phyloP scores from a whole-genome alignment of 1,140 invertebrate species.

The Lerema accius region DNA sequence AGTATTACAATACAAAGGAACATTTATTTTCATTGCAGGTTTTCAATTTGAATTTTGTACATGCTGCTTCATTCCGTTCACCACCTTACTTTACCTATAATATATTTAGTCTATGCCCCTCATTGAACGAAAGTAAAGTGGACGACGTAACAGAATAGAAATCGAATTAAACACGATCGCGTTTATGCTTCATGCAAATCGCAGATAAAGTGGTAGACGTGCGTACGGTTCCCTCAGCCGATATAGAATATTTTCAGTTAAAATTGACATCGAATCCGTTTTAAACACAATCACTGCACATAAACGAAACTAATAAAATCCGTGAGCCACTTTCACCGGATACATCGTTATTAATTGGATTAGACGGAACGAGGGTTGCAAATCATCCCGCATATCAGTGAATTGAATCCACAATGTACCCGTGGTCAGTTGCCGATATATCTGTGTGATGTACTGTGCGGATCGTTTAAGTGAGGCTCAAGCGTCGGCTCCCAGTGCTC shows the following conservation, averaged over 20 bases:
- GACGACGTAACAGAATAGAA: slow-evolving; percentile 33
- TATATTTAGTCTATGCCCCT: slow-evolving; percentile 64
- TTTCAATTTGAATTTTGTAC: neutral
- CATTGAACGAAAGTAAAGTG: slow-evolving; percentile 42
- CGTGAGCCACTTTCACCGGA: slow-evolving; percentile 73
- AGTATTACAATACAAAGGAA: too few species aligned
- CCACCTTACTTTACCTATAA: neutral
- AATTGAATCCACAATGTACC: slow-evolving; percentile 69
- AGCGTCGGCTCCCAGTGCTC: slow-evolving; percentile 73
- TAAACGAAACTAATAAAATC: slow-evolving; percentile 48
- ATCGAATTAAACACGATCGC: slow-evolving; percentile 39
- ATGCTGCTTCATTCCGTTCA: neutral
- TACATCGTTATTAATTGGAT: slow-evolving; percentile 74
- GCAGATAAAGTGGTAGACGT: slow-evolving; percentile 46
- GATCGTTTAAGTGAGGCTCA: slow-evolving; percentile 78
- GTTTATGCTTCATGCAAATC: slow-evolving; percentile 66
- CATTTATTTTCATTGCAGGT: too few species aligned
- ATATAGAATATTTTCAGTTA: slow-evolving; percentile 50
- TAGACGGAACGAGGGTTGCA: slow-evolving; percentile 64
- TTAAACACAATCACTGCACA: slow-evolving; percentile 41
- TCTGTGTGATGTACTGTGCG: slow-evolving; percentile 70
- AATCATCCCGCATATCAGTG: slow-evolving; percentile 62
- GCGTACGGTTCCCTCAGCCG: slow-evolving; percentile 56
- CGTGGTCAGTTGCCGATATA: slow-evolving; percentile 70
- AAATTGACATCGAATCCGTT: slow-evolving; percentile 47